A percentile compares a stretch with the other conserved stretches of the same genome.
Conservation (phyloP, 2,888 invertebrate genomes). For the Apamea crenata region DNA sequence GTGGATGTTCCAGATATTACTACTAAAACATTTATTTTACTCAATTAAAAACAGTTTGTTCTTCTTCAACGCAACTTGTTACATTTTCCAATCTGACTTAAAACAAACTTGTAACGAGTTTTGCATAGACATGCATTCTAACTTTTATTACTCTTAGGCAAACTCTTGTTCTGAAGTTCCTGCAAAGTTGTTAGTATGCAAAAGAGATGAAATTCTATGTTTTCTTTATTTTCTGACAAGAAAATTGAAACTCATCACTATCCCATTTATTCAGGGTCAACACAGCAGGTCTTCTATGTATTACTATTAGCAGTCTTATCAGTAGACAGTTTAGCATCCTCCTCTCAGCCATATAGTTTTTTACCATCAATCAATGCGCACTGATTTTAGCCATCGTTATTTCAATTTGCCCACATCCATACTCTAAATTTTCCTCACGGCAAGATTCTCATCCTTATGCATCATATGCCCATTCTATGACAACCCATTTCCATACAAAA, state of each 20-base stretch:
- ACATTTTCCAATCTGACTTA: conserved; percentile 13
- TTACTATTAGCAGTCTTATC: not conserved
- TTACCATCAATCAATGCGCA: not conserved
- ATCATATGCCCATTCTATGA: not conserved
- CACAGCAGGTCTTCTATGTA: not conserved
- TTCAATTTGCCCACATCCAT: not conserved
- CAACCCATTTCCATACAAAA: not conserved
- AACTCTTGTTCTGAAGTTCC: conserved; percentile 32
- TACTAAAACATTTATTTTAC: not conserved
- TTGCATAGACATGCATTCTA: conserved; percentile 31
- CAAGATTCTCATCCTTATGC: not conserved
- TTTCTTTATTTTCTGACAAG: not conserved
- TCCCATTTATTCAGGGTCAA: not conserved
- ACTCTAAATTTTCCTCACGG: not conserved
- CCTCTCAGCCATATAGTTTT: not conserved
- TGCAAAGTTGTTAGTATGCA: conserved; percentile 13
- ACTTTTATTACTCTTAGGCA: conserved; percentile 32
- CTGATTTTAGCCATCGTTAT: not conserved
- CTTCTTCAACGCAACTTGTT: conserved; percentile 9
- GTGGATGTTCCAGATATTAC: too few relatives aligned
- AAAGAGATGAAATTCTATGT: conserved; percentile 7
- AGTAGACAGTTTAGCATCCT: not conserved
- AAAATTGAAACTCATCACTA: not conserved
- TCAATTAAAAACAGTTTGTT: conserved; percentile 1
- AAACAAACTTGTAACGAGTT: conserved; percentile 34